Base-by-base conservation (phyloP, 35 echinoderm and acorn worm species). In the Nesometra sesokonis region DNA sequence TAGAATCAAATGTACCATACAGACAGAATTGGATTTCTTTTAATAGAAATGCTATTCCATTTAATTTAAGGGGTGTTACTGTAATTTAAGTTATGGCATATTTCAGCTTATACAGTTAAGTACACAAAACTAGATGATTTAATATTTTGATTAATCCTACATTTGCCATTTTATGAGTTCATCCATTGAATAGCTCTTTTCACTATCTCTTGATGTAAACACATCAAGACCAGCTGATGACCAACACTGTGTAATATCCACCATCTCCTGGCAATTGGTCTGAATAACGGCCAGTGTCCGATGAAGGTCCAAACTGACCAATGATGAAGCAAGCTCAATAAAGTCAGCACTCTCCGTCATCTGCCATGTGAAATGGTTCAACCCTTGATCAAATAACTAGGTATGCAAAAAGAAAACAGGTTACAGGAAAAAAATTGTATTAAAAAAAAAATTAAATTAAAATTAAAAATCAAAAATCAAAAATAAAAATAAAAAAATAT, bases 341-440 rank as follows among this genome's bases (percentile, higher is more conserved):
- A 99, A 99, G 47, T 99, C 96, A 19, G 90, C 96, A 85, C 96
- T 99, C 85, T 99, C 93, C 34, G 96, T 90, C 86, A 93, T 99
- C 78, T 99, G 93, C 96, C 96, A 99, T 17, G 96, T 99, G 85
- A 92, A 99, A 84, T 99, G 96, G 33, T 84, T 94, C 36, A 99
- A 77, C 27, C 96, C 96, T 92, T 94, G 96, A 40, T 99, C 96
- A 35, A 99, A 76, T 5, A 99, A 78, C 96, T 99, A 86, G 15
- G 38, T 30, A 27, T 30, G 77, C 4, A 78, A 78, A 7, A 78
- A 13, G 11, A 57, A 57, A 57, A 57, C 11, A n/a, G n/a, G 38
- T 43, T n/a, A n/a, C n/a, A n/a, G n/a, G n/a, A n/a, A n/a, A n/a
- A n/a, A n/a, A n/a, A n/a, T n/a, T n/a, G n/a, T n/a, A n/a, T n/a